Evolutionary conservation across 2,888 invertebrate genomes (phyloP).

Genomic region (Oxyteleia sp.): DNA sequence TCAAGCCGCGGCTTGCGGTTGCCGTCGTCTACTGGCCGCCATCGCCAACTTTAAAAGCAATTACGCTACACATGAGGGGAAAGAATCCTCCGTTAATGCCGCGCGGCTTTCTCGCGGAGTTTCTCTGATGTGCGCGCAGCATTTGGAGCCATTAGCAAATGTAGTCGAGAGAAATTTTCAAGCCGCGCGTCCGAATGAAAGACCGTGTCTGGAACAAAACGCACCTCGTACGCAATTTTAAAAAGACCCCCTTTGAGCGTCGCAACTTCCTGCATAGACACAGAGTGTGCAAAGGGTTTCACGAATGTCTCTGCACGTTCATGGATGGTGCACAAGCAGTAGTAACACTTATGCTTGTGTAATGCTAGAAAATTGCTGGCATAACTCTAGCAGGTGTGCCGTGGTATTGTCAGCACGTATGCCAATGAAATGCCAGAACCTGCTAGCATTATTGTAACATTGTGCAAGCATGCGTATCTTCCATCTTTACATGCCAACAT

Average conservation of each 20-base stretch:
- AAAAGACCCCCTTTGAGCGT: background rate
- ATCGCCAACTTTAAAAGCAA: constrained; percentile 34
- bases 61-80: constrained; percentile 23
- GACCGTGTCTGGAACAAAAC: background rate
- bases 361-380: no score
- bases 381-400: no score
- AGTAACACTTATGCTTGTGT: no score
- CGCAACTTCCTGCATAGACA: background rate
- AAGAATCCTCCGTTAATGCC: constrained; percentile 27
- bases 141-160: constrained; percentile 37
- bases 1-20: constrained; percentile 17
- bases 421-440: no score
- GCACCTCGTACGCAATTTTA: background rate
- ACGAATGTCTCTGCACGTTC: no score
- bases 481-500: no score
- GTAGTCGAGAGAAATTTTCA: constrained; percentile 31
- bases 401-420: no score
- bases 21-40: constrained; percentile 1
- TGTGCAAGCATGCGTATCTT: no score
- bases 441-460: no score
- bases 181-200: background rate
- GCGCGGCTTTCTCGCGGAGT: constrained; percentile 39
- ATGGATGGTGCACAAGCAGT: no score
- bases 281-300: background rate
- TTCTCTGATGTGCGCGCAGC: constrained; percentile 20